Evolutionary conservation across 2,888 invertebrate species (phyloP).

Genomic region (Melinaea marsaeus): DNA sequence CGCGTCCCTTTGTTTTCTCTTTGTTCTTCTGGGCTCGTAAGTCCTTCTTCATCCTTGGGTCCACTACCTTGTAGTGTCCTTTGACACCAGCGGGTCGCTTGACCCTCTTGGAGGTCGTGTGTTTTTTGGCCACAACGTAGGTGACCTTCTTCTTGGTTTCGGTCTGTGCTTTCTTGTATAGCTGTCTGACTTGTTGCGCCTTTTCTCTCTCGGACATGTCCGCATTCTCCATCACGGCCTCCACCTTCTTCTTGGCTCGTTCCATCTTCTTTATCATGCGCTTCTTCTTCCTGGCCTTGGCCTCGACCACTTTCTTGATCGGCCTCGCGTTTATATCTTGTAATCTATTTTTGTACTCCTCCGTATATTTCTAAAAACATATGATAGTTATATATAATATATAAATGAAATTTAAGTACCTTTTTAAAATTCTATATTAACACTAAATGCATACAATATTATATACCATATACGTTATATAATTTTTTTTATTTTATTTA

Average conservation of each 20-base stretch:
- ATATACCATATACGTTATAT: no score
- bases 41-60: constrained; percentile 97
- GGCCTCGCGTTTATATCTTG: constrained; percentile 95
- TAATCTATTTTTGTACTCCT: constrained; percentile 89
- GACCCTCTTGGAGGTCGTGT: constrained; percentile 85
- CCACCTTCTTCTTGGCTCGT: constrained; percentile 96
- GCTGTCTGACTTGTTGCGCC: constrained; percentile 90
- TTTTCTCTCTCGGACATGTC: constrained; percentile 97
- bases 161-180: constrained; percentile 93
- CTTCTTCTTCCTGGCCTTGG: constrained; percentile 97
- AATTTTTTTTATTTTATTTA: no score
- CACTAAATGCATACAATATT: no score
- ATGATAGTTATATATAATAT: neutral
- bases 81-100: constrained; percentile 91
- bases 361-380: constrained; percentile 82
- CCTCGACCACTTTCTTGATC: constrained; percentile 98
- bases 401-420: neutral
- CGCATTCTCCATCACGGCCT: constrained; percentile 92
- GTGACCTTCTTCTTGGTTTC: constrained; percentile 93
- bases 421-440: no score
- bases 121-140: constrained; percentile 96
- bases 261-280: constrained; percentile 91
- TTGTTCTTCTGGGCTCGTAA: constrained; percentile 81
- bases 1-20: constrained; percentile 77
- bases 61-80: constrained; percentile 96